Evolutionary conservation across 1,140 invertebrate species (phyloP), one percentile per base, ranked within the genome.

Genomic region (Zaprionus nigranus): DNA sequence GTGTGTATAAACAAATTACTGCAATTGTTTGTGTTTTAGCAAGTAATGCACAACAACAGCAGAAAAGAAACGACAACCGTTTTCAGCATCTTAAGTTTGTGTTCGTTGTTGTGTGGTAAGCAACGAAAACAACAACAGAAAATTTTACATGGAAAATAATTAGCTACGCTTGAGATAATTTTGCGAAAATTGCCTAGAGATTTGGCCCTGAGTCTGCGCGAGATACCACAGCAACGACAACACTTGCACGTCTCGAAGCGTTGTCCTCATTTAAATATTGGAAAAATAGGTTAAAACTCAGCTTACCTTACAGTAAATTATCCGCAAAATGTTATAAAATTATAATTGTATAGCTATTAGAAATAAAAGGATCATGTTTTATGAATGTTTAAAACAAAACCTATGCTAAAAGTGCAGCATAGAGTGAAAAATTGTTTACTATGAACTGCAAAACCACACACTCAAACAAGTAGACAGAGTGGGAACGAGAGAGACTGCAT

Each of bases 121-220:
- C 15, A 17, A 26, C n/a, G 4, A 59, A 53, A 81, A 77, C 81
- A 78, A 74, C 43, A 56, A 62, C 54, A 63, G 64, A 74, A 74
- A 73, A 67, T 53, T 68, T 64, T 71, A 75, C 63, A 82, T 62
- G 49, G 65, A 65, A 78, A 88, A 87, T 88, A 87, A 87, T 87
- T 88, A 88, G 83, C 80, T 88, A 87, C 83, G 84, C 83, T 85
- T 87, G 81, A 87, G 83, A 84, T 88, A 73, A 75, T 73, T 88
- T 87, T 82, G 80, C 73, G 68, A 80, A 86, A 64, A 49, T 60
- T 58, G 49, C 59, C 24, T 51, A 59, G 54, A 53, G 51, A 43
- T 61, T 63, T 62, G 58, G 79, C 76, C 72, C 60, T 82, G 82
- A 78, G 61, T 26, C 20, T 58, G 22, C 5, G 46, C 46, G 43